Percentiles rank a stretch among this genome's conserved stretches.
Conservation (phyloP, 2,113 vertebrate species). For the Otolemur garnettii region DNA sequence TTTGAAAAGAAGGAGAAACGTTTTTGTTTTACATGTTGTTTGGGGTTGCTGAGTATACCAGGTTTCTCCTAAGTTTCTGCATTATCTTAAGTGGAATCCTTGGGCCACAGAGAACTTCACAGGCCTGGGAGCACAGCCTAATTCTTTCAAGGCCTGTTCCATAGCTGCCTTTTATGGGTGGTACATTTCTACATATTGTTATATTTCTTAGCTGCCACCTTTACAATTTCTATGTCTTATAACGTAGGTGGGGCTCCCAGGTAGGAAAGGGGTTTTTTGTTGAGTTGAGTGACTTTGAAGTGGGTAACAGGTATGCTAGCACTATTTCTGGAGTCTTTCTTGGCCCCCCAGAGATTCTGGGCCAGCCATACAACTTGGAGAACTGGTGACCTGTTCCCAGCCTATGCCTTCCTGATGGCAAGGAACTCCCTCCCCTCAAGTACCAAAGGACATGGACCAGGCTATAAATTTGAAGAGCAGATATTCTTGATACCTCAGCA, state of each 20-base stretch:
- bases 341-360: not conserved
- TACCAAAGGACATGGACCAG: not conserved
- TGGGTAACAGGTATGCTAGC: fast-evolving
- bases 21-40: not conserved
- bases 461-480: not conserved
- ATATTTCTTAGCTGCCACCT: not conserved
- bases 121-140: not conserved
- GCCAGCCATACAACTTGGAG: not conserved
- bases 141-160: not conserved
- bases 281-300: not conserved
- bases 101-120: not conserved
- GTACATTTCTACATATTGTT: not conserved
- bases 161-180: not conserved
- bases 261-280: not conserved
- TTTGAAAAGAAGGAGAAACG: not conserved
- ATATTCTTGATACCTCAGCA: not conserved
- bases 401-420: not conserved
- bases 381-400: not conserved
- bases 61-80: not conserved
- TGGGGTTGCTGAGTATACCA: not conserved
- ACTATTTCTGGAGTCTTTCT: not conserved
- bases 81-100: not conserved
- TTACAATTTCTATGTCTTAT: not conserved
- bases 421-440: not conserved
- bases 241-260: not conserved